A percentile compares a stretch with the other conserved stretches of the same genome.
Conservation (phyloP, 2,113 vertebrate genomes). For the Apodemus speciosus region DNA sequence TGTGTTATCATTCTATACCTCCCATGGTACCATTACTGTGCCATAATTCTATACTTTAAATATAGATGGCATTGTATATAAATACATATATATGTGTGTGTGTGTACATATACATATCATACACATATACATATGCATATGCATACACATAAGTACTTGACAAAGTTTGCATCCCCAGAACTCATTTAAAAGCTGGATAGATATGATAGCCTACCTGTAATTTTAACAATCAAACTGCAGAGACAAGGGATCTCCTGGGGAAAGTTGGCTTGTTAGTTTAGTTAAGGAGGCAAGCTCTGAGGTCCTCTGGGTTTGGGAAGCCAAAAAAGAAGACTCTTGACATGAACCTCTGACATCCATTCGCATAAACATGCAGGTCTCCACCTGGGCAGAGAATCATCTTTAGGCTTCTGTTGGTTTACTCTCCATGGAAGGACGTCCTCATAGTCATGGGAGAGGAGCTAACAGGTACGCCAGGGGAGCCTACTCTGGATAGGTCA, state of each 20-base stretch:
- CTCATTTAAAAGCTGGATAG: not conserved
- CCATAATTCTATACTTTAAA: not conserved
- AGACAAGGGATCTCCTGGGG: not conserved
- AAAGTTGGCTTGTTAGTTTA: not conserved
- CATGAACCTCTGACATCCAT: not conserved
- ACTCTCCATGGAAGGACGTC: not conserved
- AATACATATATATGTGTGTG: too few species aligned
- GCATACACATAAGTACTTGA: not conserved
- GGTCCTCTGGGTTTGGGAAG: not conserved
- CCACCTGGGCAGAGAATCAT: not conserved
- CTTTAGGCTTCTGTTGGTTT: not conserved
- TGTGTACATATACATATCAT: too few species aligned
- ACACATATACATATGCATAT: too few species aligned
- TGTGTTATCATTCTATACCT: not conserved
- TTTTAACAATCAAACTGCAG: not conserved
- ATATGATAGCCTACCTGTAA: not conserved
- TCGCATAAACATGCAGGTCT: not conserved
- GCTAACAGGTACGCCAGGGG: not conserved
- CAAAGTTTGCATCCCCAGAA: too few species aligned
- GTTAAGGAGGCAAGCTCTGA: not conserved
- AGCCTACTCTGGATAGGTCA: not conserved
- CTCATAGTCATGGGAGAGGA: not conserved
- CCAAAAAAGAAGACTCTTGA: not conserved
- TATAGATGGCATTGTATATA: not conserved
- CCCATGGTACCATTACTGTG: not conserved